Conservation (phyloP, 2,113 vertebrate species). For the Ranitomeya variabilis region DNA sequence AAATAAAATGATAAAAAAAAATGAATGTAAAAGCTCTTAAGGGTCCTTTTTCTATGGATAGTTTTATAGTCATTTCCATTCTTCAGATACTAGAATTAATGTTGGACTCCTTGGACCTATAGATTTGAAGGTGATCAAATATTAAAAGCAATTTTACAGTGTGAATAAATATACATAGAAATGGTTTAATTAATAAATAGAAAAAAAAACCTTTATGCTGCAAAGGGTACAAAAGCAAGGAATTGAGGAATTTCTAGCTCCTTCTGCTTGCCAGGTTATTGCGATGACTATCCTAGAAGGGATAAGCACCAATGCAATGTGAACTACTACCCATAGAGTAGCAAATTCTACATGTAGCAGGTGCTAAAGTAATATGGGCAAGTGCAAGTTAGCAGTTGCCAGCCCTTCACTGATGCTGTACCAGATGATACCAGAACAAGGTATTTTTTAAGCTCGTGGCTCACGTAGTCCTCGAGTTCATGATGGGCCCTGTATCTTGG, state of each 20-base stretch:
- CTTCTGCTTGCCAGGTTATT: conserved; percentile 13
- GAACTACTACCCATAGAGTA: neutral
- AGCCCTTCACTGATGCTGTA: neutral
- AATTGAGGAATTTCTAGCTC: conserved; percentile 1
- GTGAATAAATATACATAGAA: conserved; percentile 33
- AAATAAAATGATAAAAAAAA: conserved; percentile 89
- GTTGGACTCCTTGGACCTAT: neutral
- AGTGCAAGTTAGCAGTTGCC: neutral
- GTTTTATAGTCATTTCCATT: conserved; percentile 38
- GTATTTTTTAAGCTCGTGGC: neutral
- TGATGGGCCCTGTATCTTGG: neutral
- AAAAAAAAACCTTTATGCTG: conserved; percentile 11
- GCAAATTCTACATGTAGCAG: neutral
- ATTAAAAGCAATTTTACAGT: conserved; percentile 27
- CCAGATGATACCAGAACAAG: neutral
- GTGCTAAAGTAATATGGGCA: neutral
- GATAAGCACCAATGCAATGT: neutral
- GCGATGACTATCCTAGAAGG: conserved; percentile 22
- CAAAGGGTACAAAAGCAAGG: conserved; percentile 2
- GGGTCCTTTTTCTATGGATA: conserved; percentile 61
- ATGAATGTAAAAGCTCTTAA: conserved; percentile 83
- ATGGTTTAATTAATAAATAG: neutral
- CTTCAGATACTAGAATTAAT: neutral
- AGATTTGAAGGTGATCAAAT: conserved; percentile 13
- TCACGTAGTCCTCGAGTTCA: neutral